A percentile compares a stretch with the other conserved stretches of the same genome.
Evolutionary conservation across 2,888 invertebrate species (phyloP).

Genomic region (Ormyrus pomaceus): DNA sequence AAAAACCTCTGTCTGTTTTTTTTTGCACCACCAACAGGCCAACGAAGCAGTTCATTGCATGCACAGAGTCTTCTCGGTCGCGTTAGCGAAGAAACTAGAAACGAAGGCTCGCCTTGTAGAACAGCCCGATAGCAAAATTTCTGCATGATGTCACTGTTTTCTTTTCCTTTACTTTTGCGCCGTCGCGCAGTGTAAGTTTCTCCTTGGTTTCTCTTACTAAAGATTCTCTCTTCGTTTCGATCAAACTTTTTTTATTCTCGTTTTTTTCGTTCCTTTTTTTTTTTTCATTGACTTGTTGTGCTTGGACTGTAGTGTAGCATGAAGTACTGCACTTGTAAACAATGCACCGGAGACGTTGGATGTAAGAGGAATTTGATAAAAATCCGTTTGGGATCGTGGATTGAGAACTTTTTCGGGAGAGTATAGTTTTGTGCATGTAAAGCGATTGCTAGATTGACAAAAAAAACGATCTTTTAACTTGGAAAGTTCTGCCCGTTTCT

Average conservation of each 20-base stretch:
- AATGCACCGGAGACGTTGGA: no score
- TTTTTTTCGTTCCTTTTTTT: background rate
- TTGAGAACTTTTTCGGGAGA: no score
- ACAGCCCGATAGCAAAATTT: conserved; percentile 60
- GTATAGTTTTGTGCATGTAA: no score
- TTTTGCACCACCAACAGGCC: conserved; percentile 79
- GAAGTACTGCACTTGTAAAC: no score
- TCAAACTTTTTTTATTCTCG: background rate
- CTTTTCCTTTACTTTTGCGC: conserved; percentile 61
- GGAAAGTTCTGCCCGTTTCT: no score
- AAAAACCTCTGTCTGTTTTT: conserved; percentile 32
- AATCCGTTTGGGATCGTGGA: no score
- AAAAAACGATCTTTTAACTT: no score
- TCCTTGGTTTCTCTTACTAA: conserved; percentile 50
- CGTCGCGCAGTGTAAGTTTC: conserved; percentile 63
- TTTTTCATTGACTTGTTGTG: no score
- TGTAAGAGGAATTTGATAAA: no score
- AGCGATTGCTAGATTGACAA: no score
- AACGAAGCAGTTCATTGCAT: conserved; percentile 85
- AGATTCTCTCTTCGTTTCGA: no score
- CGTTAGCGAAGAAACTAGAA: conserved; percentile 76
- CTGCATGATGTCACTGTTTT: conserved; percentile 66
- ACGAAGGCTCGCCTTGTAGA: conserved; percentile 66
- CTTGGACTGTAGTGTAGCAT: no score
- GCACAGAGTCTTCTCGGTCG: conserved; percentile 88